Evolutionary conservation across 2,888 invertebrate species (phyloP).

Genomic region (Epiblema foenella): DNA sequence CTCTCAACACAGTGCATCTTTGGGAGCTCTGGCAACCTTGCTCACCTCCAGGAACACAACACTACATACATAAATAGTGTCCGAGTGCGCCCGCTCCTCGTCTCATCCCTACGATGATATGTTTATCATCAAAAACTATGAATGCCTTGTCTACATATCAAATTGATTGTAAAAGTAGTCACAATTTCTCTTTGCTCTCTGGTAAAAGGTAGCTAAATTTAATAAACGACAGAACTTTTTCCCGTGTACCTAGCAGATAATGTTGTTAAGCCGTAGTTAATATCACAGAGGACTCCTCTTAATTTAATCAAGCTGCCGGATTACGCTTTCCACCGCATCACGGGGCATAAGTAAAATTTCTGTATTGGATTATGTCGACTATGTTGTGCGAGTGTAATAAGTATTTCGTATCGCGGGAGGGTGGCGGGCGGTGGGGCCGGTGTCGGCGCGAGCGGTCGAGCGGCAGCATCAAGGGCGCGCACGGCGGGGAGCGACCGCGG

Average conservation of each 20-base stretch:
- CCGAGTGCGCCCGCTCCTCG: not conserved
- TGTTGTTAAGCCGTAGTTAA: slow-evolving; percentile 26
- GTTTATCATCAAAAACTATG: not conserved
- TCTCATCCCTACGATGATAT: not conserved
- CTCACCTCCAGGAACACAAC: no score
- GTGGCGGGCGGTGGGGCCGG: slow-evolving; percentile 50
- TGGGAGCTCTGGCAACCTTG: no score
- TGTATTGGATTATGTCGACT: slow-evolving; percentile 79
- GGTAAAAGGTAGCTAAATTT: slow-evolving; percentile 4
- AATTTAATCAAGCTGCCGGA: slow-evolving; percentile 41
- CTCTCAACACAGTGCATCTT: no score
- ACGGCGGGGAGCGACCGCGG: slow-evolving; percentile 74
- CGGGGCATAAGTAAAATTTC: slow-evolving; percentile 74
- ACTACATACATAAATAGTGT: not conserved
- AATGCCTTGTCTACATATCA: not conserved
- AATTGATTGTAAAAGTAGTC: not conserved
- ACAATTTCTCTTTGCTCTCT: not conserved
- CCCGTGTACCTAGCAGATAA: slow-evolving; percentile 10
- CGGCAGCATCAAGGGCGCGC: slow-evolving; percentile 45
- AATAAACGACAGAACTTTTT: slow-evolving; percentile 13
- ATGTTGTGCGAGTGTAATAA: slow-evolving; percentile 82
- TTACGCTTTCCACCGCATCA: slow-evolving; percentile 50
- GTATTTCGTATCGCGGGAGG: slow-evolving; percentile 69
- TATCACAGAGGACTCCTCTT: slow-evolving; percentile 40
- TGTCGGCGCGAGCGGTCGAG: slow-evolving; percentile 47